These are phyloP conservation scores for Chaetops frenatus DNA, from an alignment of 2,113 vertebrate species.

Conservation along the genomic window DNA sequence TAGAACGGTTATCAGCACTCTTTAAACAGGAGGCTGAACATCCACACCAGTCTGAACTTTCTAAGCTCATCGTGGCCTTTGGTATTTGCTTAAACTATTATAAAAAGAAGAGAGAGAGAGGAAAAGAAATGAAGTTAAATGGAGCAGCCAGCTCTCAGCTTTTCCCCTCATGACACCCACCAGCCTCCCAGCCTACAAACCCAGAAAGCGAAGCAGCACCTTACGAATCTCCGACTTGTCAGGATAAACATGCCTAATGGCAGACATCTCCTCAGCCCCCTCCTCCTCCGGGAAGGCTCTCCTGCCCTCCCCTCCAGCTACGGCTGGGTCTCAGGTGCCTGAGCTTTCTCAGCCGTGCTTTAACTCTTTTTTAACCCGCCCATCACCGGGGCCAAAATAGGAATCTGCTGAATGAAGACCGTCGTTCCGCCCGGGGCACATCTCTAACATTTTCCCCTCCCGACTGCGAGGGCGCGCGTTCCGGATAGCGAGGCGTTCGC, in stretches of 20 bases:
- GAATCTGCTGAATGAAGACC: background rate
- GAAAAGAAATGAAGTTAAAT: background rate
- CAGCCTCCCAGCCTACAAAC: background rate
- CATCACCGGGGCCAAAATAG: too few relatives aligned
- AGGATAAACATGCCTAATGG: slow-evolving; percentile 9
- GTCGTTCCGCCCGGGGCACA: background rate
- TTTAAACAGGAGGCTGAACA: background rate
- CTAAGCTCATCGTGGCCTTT: background rate
- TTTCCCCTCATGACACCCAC: background rate
- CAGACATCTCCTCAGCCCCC: background rate
- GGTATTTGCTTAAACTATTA: background rate
- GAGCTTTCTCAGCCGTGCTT: background rate
- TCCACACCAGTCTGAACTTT: background rate
- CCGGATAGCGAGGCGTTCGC: background rate
- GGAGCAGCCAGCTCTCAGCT: slow-evolving; percentile 19
- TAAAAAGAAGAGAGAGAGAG: background rate
- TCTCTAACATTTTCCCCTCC: background rate
- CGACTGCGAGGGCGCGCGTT: background rate
- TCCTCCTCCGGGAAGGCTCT: background rate
- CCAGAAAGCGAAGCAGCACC: background rate
- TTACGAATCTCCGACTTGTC: background rate
- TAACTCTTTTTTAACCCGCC: background rate
- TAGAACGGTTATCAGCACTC: background rate
- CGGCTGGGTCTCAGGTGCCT: background rate
- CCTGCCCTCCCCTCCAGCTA: background rate